These are phyloP conservation scores for Melanotaenia duboulayi DNA, from an alignment of 2,113 vertebrate genomes.

Conservation along the genomic window DNA sequence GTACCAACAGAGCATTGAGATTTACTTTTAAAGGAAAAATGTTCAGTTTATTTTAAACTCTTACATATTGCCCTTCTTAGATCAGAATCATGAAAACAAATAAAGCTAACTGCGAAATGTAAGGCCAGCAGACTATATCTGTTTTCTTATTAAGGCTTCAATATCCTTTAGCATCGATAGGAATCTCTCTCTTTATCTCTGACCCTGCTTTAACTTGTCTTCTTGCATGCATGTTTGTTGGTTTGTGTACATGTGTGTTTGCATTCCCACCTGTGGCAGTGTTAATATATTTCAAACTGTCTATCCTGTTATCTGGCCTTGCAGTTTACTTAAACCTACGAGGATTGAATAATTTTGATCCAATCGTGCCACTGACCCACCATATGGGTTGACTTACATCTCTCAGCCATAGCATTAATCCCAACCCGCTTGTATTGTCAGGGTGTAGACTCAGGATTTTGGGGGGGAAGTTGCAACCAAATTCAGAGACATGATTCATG, in stretches of 20 bases:
- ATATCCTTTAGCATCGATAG: conserved; percentile 82
- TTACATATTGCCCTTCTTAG: conserved; percentile 76
- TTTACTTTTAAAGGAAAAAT: conserved; percentile 60
- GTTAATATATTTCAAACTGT: conserved; percentile 57
- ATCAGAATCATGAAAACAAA: conserved; percentile 79
- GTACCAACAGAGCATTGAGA: conserved; percentile 23
- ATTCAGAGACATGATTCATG: too few species aligned
- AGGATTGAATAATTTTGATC: conserved; percentile 16
- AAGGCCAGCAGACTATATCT: conserved; percentile 74
- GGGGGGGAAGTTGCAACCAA: too few species aligned
- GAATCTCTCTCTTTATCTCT: conserved; percentile 76
- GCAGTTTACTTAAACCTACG: conserved; percentile 22
- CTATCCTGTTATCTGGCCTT: conserved; percentile 10
- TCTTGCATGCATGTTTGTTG: conserved; percentile 32
- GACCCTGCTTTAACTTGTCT: conserved; percentile 74
- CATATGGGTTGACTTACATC: not conserved
- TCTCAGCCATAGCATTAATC: not conserved
- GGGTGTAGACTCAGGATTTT: not conserved
- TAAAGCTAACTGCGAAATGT: conserved; percentile 76
- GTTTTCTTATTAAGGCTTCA: conserved; percentile 83
- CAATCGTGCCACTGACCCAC: conserved; percentile 8
- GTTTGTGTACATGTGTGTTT: conserved; percentile 7
- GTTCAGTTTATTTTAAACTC: conserved; percentile 69
- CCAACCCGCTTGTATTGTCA: not conserved
- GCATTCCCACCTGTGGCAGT: conserved; percentile 53